Evolutionary conservation across 2,888 invertebrate species (phyloP), one percentile per base, ranked within the genome.

Genomic region (Byasa hedistus): DNA sequence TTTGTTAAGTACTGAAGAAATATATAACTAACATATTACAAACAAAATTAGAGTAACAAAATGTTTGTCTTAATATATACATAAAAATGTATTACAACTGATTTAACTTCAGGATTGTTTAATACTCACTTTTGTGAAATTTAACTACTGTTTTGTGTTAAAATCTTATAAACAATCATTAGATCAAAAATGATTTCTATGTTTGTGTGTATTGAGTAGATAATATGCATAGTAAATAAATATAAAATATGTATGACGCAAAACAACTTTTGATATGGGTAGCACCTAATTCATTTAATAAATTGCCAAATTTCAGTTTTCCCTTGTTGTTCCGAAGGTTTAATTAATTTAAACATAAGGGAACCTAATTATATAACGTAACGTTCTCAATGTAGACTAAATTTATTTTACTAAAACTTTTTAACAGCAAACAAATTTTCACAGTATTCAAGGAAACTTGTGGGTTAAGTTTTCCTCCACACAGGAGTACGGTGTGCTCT

Each of bases 291-390:
- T 52, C 19, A 5, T 15, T 52, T 39, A 58, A 23, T 39, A 44
- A 39, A 32, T 58, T 44, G 7, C 32, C 21, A 44, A 57, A 57
- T 57, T 57, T 17, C 15, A 27, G 8, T 24, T n/a, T 12, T 3
- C 24, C 10, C 56, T 32, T 32, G 17, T 57, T 52, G 17, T 57
- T 52, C 21, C 52, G 21, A 52, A 52, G 52, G 52, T 21, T 52
- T 52, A 52, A 52, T 52, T 52, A 52, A 52, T 21, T 21, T 52
- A 52, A n/a, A 52, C 21, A 52, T 52, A 52, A 52, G 52, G n/a
- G 21, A 52, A 21, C 52, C 21, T 21, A 21, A 21, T 52, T 21
- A 19, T 19, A 21, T 19, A 52, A 21, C 19, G 52, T 52, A 52
- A 21, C 52, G n/a, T 52, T 21, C 19, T 21, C 21, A 52, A 52